A percentile compares a stretch with the other conserved stretches of the same genome.
These are phyloP conservation scores for Euspilapteryx auroguttella DNA, from an alignment of 2,888 invertebrate genomes.

Conservation along the genomic window DNA sequence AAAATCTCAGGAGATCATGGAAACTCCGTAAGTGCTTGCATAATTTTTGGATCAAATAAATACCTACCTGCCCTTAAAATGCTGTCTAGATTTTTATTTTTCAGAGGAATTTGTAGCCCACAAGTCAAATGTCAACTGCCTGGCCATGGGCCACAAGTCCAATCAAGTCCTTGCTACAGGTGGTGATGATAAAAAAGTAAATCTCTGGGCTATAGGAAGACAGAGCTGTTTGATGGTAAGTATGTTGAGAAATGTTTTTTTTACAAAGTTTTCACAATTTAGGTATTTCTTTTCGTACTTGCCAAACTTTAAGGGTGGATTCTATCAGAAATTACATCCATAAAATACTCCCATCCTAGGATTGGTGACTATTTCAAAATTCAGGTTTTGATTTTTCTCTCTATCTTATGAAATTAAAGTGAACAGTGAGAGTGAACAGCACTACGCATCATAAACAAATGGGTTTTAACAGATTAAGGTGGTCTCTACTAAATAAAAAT, in stretches of 20 bases:
- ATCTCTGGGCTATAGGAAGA: conserved; percentile 95
- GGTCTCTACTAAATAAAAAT: too few species aligned
- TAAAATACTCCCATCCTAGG: too few species aligned
- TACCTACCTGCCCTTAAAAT: conserved; percentile 5
- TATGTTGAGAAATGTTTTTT: conserved; percentile 9
- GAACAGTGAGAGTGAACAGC: too few species aligned
- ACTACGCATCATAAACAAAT: too few species aligned
- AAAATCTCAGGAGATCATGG: conserved; percentile 73
- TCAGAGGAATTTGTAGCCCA: conserved; percentile 88
- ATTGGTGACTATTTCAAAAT: too few species aligned
- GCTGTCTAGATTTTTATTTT: conserved; percentile 21
- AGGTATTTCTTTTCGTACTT: too few species aligned
- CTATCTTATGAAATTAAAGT: too few species aligned
- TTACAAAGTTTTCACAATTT: too few species aligned
- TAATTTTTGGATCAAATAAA: conserved; percentile 1
- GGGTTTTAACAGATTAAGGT: too few species aligned
- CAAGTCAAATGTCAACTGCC: conserved; percentile 82
- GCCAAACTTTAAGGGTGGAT: too few species aligned
- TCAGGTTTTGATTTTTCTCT: too few species aligned
- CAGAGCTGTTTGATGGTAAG: conserved; percentile 92
- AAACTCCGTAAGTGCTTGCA: conserved; percentile 72
- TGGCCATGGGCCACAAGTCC: conserved; percentile 88
- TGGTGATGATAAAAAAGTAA: conserved; percentile 96
- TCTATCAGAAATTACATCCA: too few species aligned
- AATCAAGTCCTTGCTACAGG: conserved; percentile 91